Percentiles rank a stretch among this genome's conserved stretches.
phyloP scores from a whole-genome alignment of 2,113 vertebrate species.

The Stegostoma tigrinum region DNA sequence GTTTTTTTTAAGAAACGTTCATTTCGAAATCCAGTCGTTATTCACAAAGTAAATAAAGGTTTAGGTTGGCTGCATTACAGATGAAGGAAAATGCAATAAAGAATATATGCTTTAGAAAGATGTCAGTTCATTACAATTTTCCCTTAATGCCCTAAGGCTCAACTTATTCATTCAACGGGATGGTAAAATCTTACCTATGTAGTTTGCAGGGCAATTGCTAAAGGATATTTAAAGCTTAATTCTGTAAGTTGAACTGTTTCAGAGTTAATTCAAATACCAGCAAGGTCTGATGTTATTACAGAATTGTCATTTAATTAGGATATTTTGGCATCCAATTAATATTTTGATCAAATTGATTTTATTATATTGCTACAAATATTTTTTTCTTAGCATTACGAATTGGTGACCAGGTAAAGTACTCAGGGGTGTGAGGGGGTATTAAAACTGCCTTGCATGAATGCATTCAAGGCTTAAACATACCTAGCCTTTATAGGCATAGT shows the following conservation, averaged over 20 bases:
- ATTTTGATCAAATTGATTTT: neutral
- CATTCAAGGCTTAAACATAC: neutral
- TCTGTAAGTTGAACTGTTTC: neutral
- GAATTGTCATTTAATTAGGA: neutral
- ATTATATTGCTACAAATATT: neutral
- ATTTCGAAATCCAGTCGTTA: neutral
- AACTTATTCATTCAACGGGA: neutral
- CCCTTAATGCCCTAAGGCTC: neutral
- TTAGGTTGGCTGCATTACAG: neutral
- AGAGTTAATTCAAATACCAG: neutral
- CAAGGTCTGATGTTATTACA: neutral
- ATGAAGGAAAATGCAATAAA: neutral
- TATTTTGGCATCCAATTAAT: neutral
- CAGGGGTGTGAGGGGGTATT: neutral
- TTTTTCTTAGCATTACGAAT: neutral
- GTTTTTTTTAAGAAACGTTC: neutral
- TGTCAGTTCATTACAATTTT: neutral
- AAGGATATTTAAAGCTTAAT: neutral
- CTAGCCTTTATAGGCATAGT: neutral
- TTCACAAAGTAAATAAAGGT: neutral
- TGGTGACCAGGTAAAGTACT: neutral
- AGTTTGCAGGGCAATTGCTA: neutral
- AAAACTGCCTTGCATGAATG: neutral
- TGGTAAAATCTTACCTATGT: neutral
- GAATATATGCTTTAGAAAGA: neutral